A percentile compares a stretch with the other conserved stretches of the same genome.
These are phyloP conservation scores for Aegithalos caudatus DNA, from an alignment of 2,113 vertebrate species.

Conservation along the genomic window DNA sequence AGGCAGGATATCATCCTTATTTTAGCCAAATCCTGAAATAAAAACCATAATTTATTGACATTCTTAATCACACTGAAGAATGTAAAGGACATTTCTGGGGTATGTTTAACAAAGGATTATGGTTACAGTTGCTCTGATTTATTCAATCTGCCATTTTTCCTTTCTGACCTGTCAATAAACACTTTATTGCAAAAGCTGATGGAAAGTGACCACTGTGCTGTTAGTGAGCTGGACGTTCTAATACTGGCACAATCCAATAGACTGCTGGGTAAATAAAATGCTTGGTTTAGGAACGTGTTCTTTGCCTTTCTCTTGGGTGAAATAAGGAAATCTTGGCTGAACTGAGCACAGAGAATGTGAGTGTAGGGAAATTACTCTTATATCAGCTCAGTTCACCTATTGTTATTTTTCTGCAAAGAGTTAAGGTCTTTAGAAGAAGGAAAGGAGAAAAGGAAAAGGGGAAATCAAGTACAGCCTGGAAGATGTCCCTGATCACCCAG, in stretches of 20 bases:
- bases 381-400: not conserved
- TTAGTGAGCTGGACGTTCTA: not conserved
- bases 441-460: not conserved
- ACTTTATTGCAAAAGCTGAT: not conserved
- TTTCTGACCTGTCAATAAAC: constrained; percentile 10
- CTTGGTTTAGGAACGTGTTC: not conserved
- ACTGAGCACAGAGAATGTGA: not conserved
- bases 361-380: not conserved
- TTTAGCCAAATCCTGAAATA: not conserved
- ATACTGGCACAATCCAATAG: not conserved
- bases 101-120: not conserved
- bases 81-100: not conserved
- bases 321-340: not conserved
- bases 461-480: not conserved
- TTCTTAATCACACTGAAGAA: not conserved
- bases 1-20: not conserved
- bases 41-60: not conserved
- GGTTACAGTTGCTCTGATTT: not conserved
- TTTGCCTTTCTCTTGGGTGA: not conserved
- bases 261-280: not conserved
- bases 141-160: not conserved
- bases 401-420: not conserved
- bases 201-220: not conserved
- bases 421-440: not conserved
- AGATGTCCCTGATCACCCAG: not conserved